phyloP scores from a whole-genome alignment of 2,888 invertebrate genomes.

The Idaea biselata region DNA sequence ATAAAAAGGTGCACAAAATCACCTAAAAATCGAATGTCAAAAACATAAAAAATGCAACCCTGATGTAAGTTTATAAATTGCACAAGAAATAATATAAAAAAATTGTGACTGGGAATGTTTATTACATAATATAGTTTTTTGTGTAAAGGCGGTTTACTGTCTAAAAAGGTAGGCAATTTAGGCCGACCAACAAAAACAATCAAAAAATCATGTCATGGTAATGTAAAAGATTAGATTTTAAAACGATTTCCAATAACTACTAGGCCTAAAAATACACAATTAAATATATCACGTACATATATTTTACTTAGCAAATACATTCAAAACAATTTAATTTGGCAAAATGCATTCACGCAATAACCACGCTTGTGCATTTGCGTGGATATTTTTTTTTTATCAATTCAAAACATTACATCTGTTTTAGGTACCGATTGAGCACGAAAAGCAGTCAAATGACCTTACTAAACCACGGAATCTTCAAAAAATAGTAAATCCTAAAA shows the following conservation, averaged over 20 bases:
- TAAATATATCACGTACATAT: not conserved
- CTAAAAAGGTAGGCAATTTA: conserved; percentile 3
- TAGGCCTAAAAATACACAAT: not conserved
- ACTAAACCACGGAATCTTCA: not conserved
- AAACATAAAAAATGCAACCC: conserved; percentile 18
- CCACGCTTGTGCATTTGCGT: not conserved
- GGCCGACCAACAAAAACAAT: not conserved
- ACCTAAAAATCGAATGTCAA: conserved; percentile 19
- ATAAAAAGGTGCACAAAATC: conserved; percentile 54
- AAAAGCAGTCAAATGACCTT: not conserved
- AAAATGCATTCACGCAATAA: not conserved
- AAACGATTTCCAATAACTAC: not conserved
- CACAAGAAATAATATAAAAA: conserved; percentile 19
- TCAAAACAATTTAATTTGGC: not conserved
- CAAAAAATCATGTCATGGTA: not conserved
- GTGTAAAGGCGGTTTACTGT: conserved; percentile 1
- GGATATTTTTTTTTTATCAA: not conserved
- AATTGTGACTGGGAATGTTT: conserved; percentile 7
- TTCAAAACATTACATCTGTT: no score
- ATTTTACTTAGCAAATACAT: not conserved
- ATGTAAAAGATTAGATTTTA: not conserved
- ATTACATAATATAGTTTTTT: not conserved
- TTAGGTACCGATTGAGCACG: not conserved
- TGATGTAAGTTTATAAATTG: conserved; percentile 19
- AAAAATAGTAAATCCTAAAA: not conserved